These are phyloP conservation scores for Cromileptes altivelis DNA, from an alignment of 2,113 vertebrate genomes.

Conservation along the genomic window DNA sequence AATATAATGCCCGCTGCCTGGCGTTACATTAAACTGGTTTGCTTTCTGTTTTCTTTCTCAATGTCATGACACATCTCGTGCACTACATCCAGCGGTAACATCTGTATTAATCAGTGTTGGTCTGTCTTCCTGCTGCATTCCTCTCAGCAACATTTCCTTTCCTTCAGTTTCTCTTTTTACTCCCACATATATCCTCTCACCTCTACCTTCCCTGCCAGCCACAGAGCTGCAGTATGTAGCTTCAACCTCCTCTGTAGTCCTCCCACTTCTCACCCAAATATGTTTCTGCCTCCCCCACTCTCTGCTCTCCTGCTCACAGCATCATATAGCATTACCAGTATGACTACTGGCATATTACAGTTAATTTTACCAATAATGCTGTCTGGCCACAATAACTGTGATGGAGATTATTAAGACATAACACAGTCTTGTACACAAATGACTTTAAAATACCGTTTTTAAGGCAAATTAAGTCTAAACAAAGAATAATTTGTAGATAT, in stretches of 20 bases:
- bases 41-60: background rate
- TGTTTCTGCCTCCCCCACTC: conserved; percentile 66
- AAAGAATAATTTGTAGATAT: too few species aligned
- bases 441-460: background rate
- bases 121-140: conserved; percentile 16
- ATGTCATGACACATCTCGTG: background rate
- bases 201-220: conserved; percentile 68
- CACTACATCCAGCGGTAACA: background rate
- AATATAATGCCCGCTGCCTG: background rate
- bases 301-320: conserved; percentile 41
- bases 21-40: background rate
- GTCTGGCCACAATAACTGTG: background rate
- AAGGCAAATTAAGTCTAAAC: background rate
- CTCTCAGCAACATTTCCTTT: conserved; percentile 32
- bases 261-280: conserved; percentile 76
- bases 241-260: conserved; percentile 69
- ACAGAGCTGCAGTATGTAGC: conserved; percentile 56
- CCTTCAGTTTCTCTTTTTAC: conserved; percentile 48
- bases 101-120: conserved; percentile 1
- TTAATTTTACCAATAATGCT: background rate
- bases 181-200: conserved; percentile 70
- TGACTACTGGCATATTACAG: conserved; percentile 1
- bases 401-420: background rate
- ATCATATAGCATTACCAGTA: conserved; percentile 5
- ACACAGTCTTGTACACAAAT: background rate